Evolutionary conservation across 1,140 invertebrate species (phyloP).

Genomic region (Brachionus koreanus): DNA sequence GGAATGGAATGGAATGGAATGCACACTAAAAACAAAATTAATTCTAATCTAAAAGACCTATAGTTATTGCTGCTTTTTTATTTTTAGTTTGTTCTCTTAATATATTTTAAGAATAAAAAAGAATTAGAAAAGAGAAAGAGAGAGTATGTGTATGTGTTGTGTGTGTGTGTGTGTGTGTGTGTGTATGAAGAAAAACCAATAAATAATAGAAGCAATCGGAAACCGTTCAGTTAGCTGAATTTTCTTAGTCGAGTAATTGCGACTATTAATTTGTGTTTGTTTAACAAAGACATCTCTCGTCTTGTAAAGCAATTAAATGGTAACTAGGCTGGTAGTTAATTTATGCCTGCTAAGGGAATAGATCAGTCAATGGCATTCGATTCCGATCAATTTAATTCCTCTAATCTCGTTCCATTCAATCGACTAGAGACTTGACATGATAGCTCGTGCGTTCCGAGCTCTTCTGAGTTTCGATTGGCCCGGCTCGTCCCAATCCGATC

Average conservation of each 20-base stretch:
- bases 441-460: neutral
- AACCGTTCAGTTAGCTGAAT: neutral
- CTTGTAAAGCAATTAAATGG: slow-evolving; percentile 25
- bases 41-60: too few species aligned
- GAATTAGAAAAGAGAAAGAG: too few species aligned
- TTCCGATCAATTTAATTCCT: slow-evolving; percentile 37
- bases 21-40: too few species aligned
- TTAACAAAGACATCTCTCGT: slow-evolving; percentile 24
- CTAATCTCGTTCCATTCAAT: slow-evolving; percentile 24
- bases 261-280: slow-evolving; percentile 33
- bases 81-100: too few species aligned
- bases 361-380: slow-evolving; percentile 6
- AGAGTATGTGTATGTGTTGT: too few species aligned
- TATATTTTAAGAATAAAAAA: too few species aligned
- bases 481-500: too few species aligned
- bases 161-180: too few species aligned
- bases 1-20: too few species aligned
- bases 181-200: neutral
- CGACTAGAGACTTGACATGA: neutral
- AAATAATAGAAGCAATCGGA: neutral
- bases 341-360: slow-evolving; percentile 6
- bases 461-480: neutral
- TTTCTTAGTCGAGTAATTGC: slow-evolving; percentile 7
- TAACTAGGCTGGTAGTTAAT: neutral
- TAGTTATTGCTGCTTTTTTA: too few species aligned